Evolutionary conservation across 2,113 vertebrate genomes (phyloP).

Genomic region (Nyctibius bracteatus): DNA sequence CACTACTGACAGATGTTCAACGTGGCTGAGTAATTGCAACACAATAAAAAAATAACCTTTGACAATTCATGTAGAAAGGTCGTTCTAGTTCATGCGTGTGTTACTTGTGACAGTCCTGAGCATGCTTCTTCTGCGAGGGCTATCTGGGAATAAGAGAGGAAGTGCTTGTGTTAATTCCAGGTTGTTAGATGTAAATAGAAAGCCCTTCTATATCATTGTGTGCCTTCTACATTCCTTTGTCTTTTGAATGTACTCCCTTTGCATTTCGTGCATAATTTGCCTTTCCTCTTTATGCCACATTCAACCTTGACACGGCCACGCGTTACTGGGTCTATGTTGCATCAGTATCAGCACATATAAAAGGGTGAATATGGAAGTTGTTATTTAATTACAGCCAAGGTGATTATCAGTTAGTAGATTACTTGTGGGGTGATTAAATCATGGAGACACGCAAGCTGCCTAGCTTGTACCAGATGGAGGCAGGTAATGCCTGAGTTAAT

Average conservation of each 20-base stretch:
- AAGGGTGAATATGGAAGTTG: not conserved
- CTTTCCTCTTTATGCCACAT: not conserved
- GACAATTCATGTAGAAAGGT: not conserved
- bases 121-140: not conserved
- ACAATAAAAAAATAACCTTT: not conserved
- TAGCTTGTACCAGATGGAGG: not conserved
- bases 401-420: conserved; percentile 12
- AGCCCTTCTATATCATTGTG: not conserved
- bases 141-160: not conserved
- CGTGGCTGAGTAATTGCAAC: not conserved
- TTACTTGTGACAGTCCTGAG: not conserved
- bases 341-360: not conserved
- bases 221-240: not conserved
- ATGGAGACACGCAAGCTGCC: not conserved
- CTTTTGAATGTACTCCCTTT: not conserved
- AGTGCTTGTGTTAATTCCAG: not conserved
- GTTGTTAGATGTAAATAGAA: not conserved
- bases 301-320: not conserved
- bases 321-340: not conserved
- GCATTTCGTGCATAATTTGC: not conserved
- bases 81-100: not conserved
- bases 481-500: conserved; percentile 26
- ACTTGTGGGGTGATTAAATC: conserved; percentile 34
- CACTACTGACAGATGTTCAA: not conserved
- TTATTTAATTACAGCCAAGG: conserved; percentile 14